Evolutionary conservation across 2,888 invertebrate species (phyloP).

Genomic region (Schizotus pectinicornis): DNA sequence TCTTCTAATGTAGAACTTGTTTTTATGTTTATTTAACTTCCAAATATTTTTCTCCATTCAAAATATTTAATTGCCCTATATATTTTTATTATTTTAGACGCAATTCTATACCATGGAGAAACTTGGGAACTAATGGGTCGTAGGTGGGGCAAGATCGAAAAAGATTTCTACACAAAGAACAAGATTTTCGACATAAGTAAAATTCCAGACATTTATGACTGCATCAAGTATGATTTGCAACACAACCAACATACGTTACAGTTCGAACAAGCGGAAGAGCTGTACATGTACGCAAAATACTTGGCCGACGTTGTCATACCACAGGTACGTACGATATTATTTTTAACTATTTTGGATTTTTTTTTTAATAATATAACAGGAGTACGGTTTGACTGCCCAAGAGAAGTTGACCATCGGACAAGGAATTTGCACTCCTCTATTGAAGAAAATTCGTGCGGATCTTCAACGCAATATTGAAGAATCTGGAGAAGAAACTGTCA

Average conservation of each 20-base stretch:
- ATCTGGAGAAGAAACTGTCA: constrained; percentile 90
- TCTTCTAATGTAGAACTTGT: no score
- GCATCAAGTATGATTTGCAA: constrained; percentile 98
- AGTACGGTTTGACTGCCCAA: constrained; percentile 94
- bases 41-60: no score
- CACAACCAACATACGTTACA: constrained; percentile 96
- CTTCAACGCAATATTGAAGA: constrained; percentile 93
- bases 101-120: constrained; percentile 95
- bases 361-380: constrained; percentile 62
- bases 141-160: constrained; percentile 97
- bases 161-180: constrained; percentile 95
- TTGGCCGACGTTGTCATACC: constrained; percentile 99
- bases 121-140: constrained; percentile 98
- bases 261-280: constrained; percentile 89
- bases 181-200: constrained; percentile 97
- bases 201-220: constrained; percentile 99
- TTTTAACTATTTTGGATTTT: constrained; percentile 8
- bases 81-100: constrained; percentile 64
- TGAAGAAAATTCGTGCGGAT: constrained; percentile 95
- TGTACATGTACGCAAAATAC: constrained; percentile 95
- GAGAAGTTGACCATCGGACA: constrained; percentile 97
- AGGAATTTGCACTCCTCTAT: constrained; percentile 94
- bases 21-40: no score
- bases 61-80: no score
- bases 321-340: constrained; percentile 74